Evolutionary conservation across 2,797 vertebrate genomes (phyloP).

Genomic region (Schizothorax lantsangensis): DNA sequence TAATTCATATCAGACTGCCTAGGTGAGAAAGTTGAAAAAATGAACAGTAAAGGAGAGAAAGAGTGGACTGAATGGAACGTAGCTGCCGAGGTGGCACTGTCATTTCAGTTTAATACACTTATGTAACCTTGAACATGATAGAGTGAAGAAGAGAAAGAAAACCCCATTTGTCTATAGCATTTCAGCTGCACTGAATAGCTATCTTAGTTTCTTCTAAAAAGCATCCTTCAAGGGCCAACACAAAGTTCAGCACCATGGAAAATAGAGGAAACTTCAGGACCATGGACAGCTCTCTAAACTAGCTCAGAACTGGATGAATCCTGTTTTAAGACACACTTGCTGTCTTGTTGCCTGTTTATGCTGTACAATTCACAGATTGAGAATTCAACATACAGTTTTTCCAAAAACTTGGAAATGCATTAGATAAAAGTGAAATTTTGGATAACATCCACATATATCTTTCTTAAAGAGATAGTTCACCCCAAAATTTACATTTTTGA

Average conservation of each 20-base stretch:
- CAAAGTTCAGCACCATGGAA: background rate
- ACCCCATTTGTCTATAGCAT: background rate
- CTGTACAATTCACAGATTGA: background rate
- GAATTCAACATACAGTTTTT: background rate
- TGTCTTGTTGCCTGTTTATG: background rate
- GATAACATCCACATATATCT: background rate
- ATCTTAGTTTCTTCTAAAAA: background rate
- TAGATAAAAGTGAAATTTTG: background rate
- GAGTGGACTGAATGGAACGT: conserved; percentile 1
- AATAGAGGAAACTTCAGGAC: conserved; percentile 28
- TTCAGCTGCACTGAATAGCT: background rate
- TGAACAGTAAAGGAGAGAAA: background rate
- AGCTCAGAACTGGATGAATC: background rate
- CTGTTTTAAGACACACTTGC: background rate
- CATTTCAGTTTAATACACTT: conserved; percentile 47
- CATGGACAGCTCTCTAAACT: conserved; percentile 19
- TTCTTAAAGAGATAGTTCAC: background rate
- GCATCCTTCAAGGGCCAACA: background rate
- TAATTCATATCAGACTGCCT: conserved; percentile 54
- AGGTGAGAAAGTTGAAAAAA: conserved; percentile 22
- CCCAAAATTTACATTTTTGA: background rate
- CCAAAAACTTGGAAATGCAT: background rate
- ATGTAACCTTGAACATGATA: conserved; percentile 33
- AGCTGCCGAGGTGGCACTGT: conserved; percentile 31
- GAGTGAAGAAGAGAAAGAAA: background rate